Evolutionary conservation across 2,113 vertebrate species (phyloP).

Genomic region (Melozone crissalis): DNA sequence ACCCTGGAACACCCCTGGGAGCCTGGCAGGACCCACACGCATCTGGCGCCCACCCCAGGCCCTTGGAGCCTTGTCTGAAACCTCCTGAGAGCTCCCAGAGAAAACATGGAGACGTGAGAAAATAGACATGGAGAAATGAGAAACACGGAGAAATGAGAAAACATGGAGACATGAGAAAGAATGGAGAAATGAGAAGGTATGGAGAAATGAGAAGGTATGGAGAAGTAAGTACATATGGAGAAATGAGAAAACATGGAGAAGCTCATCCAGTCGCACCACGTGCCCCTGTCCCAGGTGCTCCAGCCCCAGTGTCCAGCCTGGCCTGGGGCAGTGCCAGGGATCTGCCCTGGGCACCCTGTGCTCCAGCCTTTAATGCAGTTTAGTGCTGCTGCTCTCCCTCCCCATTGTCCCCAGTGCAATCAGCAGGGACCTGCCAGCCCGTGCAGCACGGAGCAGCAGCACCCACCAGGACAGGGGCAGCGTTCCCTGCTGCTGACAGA

Average conservation of each 20-base stretch:
- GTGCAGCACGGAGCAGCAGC: not conserved
- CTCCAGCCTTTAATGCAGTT: not conserved
- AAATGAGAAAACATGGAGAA: not conserved
- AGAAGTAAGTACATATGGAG: too few species aligned
- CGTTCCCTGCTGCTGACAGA: not conserved
- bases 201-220: too few species aligned
- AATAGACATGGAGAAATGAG: too few species aligned
- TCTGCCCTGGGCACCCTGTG: not conserved
- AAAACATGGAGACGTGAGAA: too few species aligned
- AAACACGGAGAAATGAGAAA: too few species aligned
- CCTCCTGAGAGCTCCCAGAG: not conserved
- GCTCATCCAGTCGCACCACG: fast-evolving
- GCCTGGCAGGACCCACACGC: not conserved
- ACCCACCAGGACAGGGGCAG: fast-evolving
- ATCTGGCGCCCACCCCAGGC: not conserved
- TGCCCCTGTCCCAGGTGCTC: not conserved
- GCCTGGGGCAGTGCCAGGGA: not conserved
- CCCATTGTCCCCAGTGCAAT: slow-evolving; percentile 79
- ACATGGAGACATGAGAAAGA: too few species aligned
- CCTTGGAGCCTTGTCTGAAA: fast-evolving
- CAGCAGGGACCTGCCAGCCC: not conserved
- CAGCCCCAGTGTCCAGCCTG: not conserved
- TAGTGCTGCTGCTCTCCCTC: slow-evolving; percentile 61
- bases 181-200: too few species aligned
- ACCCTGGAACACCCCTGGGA: not conserved